Evolutionary conservation across 2,113 vertebrate species (phyloP).

Genomic region (Cervus canadensis): DNA sequence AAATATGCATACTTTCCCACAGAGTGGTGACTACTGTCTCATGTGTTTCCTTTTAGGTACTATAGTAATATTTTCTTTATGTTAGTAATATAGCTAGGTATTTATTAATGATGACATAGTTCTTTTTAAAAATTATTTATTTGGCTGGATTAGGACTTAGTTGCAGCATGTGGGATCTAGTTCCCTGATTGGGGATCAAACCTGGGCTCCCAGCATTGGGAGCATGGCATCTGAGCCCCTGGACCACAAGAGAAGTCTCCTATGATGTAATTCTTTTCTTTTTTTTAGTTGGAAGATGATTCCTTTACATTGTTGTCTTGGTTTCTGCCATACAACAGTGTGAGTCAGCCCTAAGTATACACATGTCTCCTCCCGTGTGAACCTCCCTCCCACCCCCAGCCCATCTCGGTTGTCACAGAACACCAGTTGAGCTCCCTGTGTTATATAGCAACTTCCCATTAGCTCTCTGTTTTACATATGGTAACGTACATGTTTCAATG

Average conservation of each 20-base stretch:
- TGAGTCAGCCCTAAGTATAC: not conserved
- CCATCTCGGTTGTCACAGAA: not conserved
- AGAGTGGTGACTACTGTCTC: not conserved
- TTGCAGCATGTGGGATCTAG: not conserved
- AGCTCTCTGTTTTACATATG: not conserved
- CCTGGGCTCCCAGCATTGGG: not conserved
- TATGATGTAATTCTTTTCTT: not conserved
- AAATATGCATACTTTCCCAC: not conserved
- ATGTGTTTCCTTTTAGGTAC: not conserved
- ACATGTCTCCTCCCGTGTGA: not conserved
- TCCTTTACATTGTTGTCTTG: not conserved
- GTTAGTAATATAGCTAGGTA: not conserved
- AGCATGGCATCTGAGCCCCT: not conserved
- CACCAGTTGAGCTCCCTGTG: not conserved
- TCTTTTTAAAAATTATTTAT: not conserved
- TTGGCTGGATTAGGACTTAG: not conserved
- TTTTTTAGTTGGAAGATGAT: not conserved
- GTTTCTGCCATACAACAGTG: not conserved
- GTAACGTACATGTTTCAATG: rapidly evolving
- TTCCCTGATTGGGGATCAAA: not conserved
- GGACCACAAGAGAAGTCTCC: not conserved
- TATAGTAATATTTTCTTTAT: not conserved
- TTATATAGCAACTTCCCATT: not conserved
- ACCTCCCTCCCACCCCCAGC: not conserved
- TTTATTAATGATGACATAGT: not conserved